These are phyloP conservation scores for Agrotis puta DNA, from an alignment of 2,888 invertebrate species.

Conservation along the genomic window DNA sequence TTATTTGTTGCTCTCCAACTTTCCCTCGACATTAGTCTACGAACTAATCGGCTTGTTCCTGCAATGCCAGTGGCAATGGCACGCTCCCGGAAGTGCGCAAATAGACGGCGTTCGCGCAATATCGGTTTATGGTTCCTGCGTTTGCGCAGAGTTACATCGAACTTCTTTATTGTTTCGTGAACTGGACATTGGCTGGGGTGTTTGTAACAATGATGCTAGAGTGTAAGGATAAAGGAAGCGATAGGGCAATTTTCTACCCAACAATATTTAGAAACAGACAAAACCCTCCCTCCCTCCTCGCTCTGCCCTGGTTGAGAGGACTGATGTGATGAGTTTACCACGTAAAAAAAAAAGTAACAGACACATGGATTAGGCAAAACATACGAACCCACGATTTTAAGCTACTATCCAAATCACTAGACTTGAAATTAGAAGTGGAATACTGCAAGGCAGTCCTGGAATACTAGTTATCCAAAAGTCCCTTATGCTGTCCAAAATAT, in stretches of 20 bases:
- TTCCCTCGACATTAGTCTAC: background rate
- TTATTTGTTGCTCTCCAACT: background rate
- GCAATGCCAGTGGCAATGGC: slow-evolving; percentile 45
- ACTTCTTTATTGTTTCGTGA: slow-evolving; percentile 45
- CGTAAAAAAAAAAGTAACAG: too few species aligned
- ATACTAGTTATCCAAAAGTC: too few species aligned
- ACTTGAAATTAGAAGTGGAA: background rate
- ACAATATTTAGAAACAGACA: background rate
- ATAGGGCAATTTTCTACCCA: background rate
- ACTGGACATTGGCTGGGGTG: slow-evolving; percentile 1
- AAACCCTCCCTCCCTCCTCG: too few species aligned
- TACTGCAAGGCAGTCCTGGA: too few species aligned
- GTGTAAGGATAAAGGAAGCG: background rate
- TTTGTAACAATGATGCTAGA: background rate
- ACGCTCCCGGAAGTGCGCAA: slow-evolving; percentile 68
- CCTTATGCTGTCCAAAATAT: too few species aligned
- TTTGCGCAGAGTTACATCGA: slow-evolving; percentile 45
- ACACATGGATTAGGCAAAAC: background rate
- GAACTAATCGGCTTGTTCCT: slow-evolving; percentile 30
- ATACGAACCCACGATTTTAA: background rate
- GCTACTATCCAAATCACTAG: background rate
- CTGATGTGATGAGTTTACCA: too few species aligned
- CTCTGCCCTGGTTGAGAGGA: too few species aligned
- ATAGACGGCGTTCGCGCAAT: slow-evolving; percentile 58
- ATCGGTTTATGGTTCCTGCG: slow-evolving; percentile 57